Conservation (phyloP, 1,140 invertebrate species). For the Plectrocnemia conspersa region DNA sequence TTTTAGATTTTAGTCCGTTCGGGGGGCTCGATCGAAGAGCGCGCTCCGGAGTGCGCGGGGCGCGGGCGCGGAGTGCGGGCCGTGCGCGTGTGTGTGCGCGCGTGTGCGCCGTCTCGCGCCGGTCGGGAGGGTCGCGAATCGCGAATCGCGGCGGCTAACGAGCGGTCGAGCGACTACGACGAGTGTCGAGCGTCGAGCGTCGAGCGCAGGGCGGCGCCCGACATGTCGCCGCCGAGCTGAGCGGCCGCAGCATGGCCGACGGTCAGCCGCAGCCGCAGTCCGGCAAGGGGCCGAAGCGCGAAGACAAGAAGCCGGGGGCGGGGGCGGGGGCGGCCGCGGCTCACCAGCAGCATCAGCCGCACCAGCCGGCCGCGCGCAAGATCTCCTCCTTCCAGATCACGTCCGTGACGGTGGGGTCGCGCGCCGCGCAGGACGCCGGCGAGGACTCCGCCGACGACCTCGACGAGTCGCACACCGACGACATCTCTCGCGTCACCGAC, state of each 20-base stretch:
- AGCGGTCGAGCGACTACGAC: background rate
- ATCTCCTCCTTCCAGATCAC: constrained; percentile 91
- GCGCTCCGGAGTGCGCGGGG: background rate
- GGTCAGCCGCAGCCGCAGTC: constrained; percentile 43
- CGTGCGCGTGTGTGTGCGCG: background rate
- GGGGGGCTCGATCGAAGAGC: background rate
- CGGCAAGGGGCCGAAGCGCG: constrained; percentile 37
- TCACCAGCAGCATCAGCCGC: constrained; percentile 41
- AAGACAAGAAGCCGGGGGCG: constrained; percentile 24
- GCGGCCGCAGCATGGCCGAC: constrained; percentile 8
- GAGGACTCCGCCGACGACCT: constrained; percentile 90
- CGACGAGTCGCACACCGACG: constrained; percentile 89
- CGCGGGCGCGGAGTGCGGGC: background rate
- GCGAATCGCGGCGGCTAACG: background rate
- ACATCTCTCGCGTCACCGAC: constrained; percentile 75
- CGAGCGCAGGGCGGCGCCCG: constrained; percentile 68
- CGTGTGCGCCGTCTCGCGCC: background rate
- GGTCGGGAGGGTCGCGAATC: background rate
- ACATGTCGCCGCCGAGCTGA: background rate
- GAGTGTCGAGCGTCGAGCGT: constrained; percentile 67
- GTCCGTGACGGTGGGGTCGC: constrained; percentile 71
- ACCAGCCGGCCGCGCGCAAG: constrained; percentile 57
- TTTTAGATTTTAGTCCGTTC: too few species aligned
- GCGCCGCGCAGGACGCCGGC: constrained; percentile 77
- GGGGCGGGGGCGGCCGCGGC: too few species aligned